Evolutionary conservation across 2,113 vertebrate genomes (phyloP).

Genomic region (Ursus arctos): DNA sequence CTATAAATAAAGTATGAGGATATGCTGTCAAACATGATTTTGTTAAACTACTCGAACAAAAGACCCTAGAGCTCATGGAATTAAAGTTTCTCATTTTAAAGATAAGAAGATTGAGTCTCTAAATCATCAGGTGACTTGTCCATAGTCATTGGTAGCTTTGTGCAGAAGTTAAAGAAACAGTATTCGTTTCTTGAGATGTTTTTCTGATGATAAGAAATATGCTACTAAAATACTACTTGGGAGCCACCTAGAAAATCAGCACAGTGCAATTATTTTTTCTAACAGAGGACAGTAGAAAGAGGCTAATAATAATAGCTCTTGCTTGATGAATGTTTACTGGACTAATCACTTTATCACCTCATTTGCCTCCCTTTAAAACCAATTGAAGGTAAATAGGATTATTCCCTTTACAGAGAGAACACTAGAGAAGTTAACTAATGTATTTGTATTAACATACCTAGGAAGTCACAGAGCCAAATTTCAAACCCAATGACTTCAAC

Average conservation of each 20-base stretch:
- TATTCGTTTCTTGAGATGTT: background rate
- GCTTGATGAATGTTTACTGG: background rate
- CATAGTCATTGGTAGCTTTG: background rate
- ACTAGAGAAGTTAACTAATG: background rate
- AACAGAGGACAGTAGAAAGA: background rate
- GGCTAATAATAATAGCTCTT: background rate
- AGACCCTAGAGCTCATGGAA: slow-evolving; percentile 19
- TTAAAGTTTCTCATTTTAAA: slow-evolving; percentile 24
- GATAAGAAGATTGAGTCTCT: background rate
- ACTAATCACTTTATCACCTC: background rate
- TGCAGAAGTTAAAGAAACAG: background rate
- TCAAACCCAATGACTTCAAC: background rate
- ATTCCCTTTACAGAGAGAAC: background rate
- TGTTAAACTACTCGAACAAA: slow-evolving; percentile 55
- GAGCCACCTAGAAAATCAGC: background rate
- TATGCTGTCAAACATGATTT: slow-evolving; percentile 72
- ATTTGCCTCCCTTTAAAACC: background rate
- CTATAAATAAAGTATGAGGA: slow-evolving; percentile 75
- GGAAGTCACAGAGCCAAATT: background rate
- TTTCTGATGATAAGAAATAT: slow-evolving; percentile 21
- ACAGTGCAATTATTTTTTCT: background rate
- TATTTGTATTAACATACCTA: background rate
- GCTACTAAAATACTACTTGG: background rate
- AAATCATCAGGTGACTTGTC: background rate
- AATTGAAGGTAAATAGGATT: background rate